Base-by-base conservation (phyloP, 2,113 vertebrate species). In the Nesogale talazaci region DNA sequence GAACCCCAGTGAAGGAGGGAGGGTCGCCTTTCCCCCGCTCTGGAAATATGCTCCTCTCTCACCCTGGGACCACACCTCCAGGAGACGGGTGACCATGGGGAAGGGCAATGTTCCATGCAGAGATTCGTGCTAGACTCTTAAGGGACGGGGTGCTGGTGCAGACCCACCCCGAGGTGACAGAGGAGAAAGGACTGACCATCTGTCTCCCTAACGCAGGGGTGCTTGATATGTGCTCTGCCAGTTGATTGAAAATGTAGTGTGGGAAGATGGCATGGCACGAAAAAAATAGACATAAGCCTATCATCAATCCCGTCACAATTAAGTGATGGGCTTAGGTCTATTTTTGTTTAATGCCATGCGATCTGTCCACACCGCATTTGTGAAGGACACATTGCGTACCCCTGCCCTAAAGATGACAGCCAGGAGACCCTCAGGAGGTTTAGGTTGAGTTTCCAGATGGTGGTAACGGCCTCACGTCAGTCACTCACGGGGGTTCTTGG, bases 61-160 rank as follows among this genome's bases (percentile, higher is more conserved):
- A 8, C 4, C 22, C 1, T 0, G 27, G 0, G 4, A 63, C 2
- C 1, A n/a, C 61, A 14, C 25, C 46, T 0, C 31, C 22, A 22
- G 72, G 61, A 6, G 36, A 5, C 2, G 38, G 34, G 42, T 1
- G 5, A 69, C 52, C 19, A 16, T 27, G 67, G 42, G 31, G 38
- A 36, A 14, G 20, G 1, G 11, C 34, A 11, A 11, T 2, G 34
- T 40, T 17, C 65, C 52, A 78, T 19, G 20, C 22, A n/a, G 4
- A 34, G 29, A 23, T 69, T 69, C 5, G 67, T 69, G 67, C 31
- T n/a, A n/a, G 67, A n/a, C 67, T n/a, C 15, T 29, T 69, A 69
- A 69, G 29, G 31, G 67, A 46, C 42, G 42, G 42, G 42, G 42
- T 46, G 42, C 42, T 46, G 42, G 42, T 10, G 5, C 42, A 46